These are phyloP conservation scores for Arothron firmamentum DNA, from an alignment of 2,113 vertebrate genomes.

Conservation along the genomic window DNA sequence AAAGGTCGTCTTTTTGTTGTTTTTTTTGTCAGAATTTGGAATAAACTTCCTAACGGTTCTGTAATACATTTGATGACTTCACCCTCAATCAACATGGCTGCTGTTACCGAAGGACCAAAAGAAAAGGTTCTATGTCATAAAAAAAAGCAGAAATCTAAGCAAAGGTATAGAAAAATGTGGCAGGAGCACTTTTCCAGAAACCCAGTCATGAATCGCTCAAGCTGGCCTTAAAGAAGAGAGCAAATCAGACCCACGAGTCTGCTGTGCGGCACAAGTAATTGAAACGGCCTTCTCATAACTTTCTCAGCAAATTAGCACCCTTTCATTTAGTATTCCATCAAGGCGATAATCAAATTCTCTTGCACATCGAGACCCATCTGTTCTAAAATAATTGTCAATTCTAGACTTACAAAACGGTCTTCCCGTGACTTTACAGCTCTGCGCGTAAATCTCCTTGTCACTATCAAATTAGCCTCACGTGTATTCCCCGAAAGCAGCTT, in stretches of 20 bases:
- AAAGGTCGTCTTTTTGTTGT: too few relatives aligned
- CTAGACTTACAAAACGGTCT: slow-evolving; percentile 13
- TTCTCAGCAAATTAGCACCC: slow-evolving; percentile 40
- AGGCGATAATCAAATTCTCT: slow-evolving; percentile 57
- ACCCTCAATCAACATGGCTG: slow-evolving; percentile 5
- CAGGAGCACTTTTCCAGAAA: slow-evolving; percentile 35
- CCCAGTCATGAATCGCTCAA: slow-evolving; percentile 21
- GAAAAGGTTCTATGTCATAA: not conserved
- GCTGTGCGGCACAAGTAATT: slow-evolving; percentile 28
- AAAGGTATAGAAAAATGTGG: slow-evolving; percentile 24
- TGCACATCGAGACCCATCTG: slow-evolving; percentile 58
- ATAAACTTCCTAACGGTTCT: slow-evolving; percentile 34
- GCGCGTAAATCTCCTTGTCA: slow-evolving; percentile 49
- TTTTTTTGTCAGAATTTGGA: slow-evolving; percentile 37
- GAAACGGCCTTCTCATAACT: slow-evolving; percentile 51
- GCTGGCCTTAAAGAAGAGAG: slow-evolving; percentile 8
- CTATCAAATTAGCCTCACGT: slow-evolving; percentile 50
- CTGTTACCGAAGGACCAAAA: too few relatives aligned
- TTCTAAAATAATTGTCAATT: slow-evolving; percentile 54
- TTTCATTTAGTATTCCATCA: slow-evolving; percentile 45
- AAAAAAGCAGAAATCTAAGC: slow-evolving; percentile 4
- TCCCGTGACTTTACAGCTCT: slow-evolving; percentile 4
- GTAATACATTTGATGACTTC: slow-evolving; percentile 26
- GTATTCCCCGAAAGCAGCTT: slow-evolving; percentile 19
- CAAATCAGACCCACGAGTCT: slow-evolving; percentile 12